Percentiles rank a stretch among this genome's conserved stretches.
Conservation (phyloP, 2,888 invertebrate genomes). For the Lepeophtheirus nordmannii region DNA sequence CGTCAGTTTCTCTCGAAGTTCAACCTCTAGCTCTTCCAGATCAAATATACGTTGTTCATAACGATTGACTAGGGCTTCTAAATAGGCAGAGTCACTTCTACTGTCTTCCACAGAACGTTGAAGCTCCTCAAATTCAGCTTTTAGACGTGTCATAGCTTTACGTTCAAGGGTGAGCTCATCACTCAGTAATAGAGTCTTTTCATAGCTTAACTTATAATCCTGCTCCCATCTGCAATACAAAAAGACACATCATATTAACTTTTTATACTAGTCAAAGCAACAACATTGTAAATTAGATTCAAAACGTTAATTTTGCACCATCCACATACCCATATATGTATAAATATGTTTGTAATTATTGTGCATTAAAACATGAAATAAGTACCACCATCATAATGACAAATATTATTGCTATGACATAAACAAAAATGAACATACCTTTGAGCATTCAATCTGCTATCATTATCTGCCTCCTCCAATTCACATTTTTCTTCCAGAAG, state of each 20-base stretch:
- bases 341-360: too few species aligned
- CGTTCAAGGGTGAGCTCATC: conserved; percentile 15
- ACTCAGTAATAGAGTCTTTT: neutral
- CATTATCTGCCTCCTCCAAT: conserved; percentile 29
- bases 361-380: too few species aligned
- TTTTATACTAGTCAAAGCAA: neutral
- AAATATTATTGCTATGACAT: too few species aligned
- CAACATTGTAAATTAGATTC: too few species aligned
- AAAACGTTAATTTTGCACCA: too few species aligned
- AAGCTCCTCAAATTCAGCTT: neutral
- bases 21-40: conserved; percentile 19
- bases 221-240: conserved; percentile 15
- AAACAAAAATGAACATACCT: conserved; percentile 23
- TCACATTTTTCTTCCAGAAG: conserved; percentile 28
- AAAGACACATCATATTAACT: too few species aligned
- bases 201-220: conserved; percentile 1
- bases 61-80: conserved; percentile 18
- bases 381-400: too few species aligned
- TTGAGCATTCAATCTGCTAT: conserved; percentile 28
- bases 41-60: conserved; percentile 21
- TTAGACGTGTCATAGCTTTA: neutral
- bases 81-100: conserved; percentile 10
- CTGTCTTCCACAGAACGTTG: conserved; percentile 2
- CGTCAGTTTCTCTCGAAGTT: conserved; percentile 17
- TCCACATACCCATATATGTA: too few species aligned